Evolutionary conservation across 2,888 invertebrate species (phyloP).

Genomic region (Xestia ashworthii): DNA sequence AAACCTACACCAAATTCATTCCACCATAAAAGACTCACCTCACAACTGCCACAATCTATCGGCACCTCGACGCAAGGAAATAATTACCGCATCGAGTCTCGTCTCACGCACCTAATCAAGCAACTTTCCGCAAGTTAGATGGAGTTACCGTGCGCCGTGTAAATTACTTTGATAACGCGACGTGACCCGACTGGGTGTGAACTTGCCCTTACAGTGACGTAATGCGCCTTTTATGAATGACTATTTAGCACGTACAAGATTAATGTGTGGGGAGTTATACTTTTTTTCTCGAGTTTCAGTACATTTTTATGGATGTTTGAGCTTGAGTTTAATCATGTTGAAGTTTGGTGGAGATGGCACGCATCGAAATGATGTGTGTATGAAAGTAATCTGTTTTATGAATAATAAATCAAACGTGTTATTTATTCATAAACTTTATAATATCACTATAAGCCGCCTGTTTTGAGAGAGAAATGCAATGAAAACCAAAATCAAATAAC

Average conservation of each 20-base stretch:
- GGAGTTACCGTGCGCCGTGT: slow-evolving; percentile 82
- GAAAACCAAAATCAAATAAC: neutral
- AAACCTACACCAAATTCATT: neutral
- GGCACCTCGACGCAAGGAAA: slow-evolving; percentile 63
- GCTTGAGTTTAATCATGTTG: slow-evolving; percentile 24
- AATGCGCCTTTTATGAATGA: slow-evolving; percentile 57
- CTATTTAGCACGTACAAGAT: slow-evolving; percentile 55
- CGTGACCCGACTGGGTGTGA: slow-evolving; percentile 81
- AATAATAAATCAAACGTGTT: neutral
- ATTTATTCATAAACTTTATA: neutral
- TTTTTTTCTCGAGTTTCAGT: slow-evolving; percentile 24
- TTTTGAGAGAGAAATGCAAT: too few species aligned
- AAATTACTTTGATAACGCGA: slow-evolving; percentile 84
- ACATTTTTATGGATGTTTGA: slow-evolving; percentile 28
- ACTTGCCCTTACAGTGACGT: slow-evolving; percentile 71
- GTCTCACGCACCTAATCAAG: slow-evolving; percentile 85
- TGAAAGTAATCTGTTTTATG: slow-evolving; percentile 1
- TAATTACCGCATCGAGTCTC: slow-evolving; percentile 75
- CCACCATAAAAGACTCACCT: slow-evolving; percentile 36
- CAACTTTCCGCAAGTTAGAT: slow-evolving; percentile 84
- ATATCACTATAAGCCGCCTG: neutral
- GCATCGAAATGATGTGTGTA: slow-evolving; percentile 2
- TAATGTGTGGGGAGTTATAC: slow-evolving; percentile 43
- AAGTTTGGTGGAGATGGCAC: slow-evolving; percentile 10
- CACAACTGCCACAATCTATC: slow-evolving; percentile 44